These are phyloP conservation scores for Microvelia longipes DNA, from an alignment of 1,140 invertebrate genomes.

Conservation along the genomic window DNA sequence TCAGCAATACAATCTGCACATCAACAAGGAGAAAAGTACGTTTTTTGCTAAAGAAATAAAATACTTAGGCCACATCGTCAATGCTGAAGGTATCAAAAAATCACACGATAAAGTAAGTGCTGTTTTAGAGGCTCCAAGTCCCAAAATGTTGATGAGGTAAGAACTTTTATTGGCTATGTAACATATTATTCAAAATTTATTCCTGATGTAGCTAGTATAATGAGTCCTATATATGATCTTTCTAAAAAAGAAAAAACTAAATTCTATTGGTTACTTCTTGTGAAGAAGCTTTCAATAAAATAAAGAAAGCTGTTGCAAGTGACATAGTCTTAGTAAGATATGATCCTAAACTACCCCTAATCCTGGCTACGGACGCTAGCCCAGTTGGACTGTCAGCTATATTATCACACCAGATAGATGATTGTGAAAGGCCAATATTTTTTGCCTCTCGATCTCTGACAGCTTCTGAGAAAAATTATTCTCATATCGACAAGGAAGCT, in stretches of 20 bases:
- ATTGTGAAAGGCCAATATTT: conserved; percentile 26
- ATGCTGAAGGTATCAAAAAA: conserved; percentile 14
- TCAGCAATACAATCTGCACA: neutral
- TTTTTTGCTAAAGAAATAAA: neutral
- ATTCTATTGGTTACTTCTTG: conserved; percentile 19
- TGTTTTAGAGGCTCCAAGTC: conserved; percentile 25
- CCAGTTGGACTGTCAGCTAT: conserved; percentile 25
- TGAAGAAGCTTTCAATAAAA: conserved; percentile 20
- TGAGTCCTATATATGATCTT: too few relatives aligned
- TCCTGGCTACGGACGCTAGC: conserved; percentile 31
- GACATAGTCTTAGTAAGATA: conserved; percentile 25
- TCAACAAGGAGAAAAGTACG: neutral
- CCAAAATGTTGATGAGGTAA: conserved; percentile 25
- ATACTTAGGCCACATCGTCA: neutral
- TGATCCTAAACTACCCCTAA: conserved; percentile 32
- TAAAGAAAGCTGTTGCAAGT: too few relatives aligned
- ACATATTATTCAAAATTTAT: neutral
- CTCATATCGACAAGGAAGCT: conserved; percentile 33
- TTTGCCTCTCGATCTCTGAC: conserved; percentile 31
- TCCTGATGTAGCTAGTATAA: neutral
- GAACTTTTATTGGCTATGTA: neutral
- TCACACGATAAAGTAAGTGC: conserved; percentile 29
- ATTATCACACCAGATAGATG: conserved; percentile 27
- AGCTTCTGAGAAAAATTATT: conserved; percentile 30
- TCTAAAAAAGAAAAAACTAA: neutral